These are phyloP conservation scores for Eilema depressum DNA, from an alignment of 2,888 invertebrate species.

Conservation along the genomic window DNA sequence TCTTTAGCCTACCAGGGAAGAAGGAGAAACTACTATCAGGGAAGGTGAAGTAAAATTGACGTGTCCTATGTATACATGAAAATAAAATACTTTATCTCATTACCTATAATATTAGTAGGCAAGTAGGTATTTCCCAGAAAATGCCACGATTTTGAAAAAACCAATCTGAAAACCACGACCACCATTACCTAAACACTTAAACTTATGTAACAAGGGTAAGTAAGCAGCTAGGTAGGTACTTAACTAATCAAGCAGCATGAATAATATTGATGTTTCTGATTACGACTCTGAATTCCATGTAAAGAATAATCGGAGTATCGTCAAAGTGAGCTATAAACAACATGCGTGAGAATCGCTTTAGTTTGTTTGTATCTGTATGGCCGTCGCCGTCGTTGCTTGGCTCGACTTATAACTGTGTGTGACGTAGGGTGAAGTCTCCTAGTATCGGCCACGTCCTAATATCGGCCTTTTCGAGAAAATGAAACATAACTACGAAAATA, in stretches of 20 bases:
- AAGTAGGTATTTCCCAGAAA: background rate
- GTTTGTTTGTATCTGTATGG: slow-evolving; percentile 9
- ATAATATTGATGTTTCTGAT: slow-evolving; percentile 8
- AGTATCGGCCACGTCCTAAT: too few relatives aligned
- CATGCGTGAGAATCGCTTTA: slow-evolving; percentile 2
- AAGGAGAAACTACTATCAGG: too few relatives aligned
- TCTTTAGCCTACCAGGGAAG: too few relatives aligned
- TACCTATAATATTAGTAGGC: background rate
- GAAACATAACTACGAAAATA: too few relatives aligned
- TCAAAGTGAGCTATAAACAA: background rate
- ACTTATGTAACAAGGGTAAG: background rate
- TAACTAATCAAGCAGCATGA: background rate
- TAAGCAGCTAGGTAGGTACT: too few relatives aligned
- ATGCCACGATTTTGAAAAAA: background rate
- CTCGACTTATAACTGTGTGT: background rate
- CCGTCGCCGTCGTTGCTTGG: slow-evolving; percentile 3
- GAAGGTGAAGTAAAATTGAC: too few relatives aligned
- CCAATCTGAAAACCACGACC: background rate
- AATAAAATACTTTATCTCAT: background rate
- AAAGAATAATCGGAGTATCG: slow-evolving; percentile 12
- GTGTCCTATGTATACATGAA: too few relatives aligned
- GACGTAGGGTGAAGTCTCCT: too few relatives aligned
- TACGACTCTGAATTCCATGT: background rate
- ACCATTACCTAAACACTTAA: too few relatives aligned
- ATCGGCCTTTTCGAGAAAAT: too few relatives aligned